Base-by-base conservation (phyloP, 2,888 invertebrate genomes). In the Cepaea hortensis region DNA sequence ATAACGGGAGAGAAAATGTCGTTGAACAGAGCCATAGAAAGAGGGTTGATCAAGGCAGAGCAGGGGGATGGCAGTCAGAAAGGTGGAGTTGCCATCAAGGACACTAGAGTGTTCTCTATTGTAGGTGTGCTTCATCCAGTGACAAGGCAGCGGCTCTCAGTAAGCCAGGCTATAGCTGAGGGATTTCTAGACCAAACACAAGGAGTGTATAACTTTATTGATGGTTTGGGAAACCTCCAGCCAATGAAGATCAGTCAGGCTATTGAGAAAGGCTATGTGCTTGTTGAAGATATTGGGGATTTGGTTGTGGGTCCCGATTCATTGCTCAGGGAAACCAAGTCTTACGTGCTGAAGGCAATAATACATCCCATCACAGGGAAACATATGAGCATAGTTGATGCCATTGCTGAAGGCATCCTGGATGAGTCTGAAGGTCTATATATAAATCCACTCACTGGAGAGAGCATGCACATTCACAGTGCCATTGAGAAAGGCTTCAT, bases 341-440 rank as follows among this genome's bases (percentile, higher is more conserved):
- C 92, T n/a, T 93, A 90, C 84, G 91, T 91, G 61, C 87, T 93
- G 83, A 94, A 92, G 85, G 91, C 91, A 89, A 97, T 97, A 91
- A 96, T 96, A 83, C 97, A 97, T 91, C 95, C 95, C 90, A 95
- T 96, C 96, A 95, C 95, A 62, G 94, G 94, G 61, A 94, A 94
- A 90, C 96, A 96, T 94, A 95, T 98, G 80, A 97, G 97, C 48
- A 95, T 98, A 90, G 95, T 98, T 89, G 98, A 98, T 95, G 98
- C 98, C 61, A 98, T 99, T 91, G 97, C 98, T 93, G 96, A 97
- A 92, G 98, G 98, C 94, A 96, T 98, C 82, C 96, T 96, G 94
- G 98, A 98, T 93, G 97, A 98, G 15, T 98, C 90, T 46, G 91
- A 91, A 84, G 93, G 94, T 9, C 86, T 93, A 9, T 94, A 94